Conservation (phyloP, 2,113 vertebrate genomes). For the Hippoglossus stenolepis region DNA sequence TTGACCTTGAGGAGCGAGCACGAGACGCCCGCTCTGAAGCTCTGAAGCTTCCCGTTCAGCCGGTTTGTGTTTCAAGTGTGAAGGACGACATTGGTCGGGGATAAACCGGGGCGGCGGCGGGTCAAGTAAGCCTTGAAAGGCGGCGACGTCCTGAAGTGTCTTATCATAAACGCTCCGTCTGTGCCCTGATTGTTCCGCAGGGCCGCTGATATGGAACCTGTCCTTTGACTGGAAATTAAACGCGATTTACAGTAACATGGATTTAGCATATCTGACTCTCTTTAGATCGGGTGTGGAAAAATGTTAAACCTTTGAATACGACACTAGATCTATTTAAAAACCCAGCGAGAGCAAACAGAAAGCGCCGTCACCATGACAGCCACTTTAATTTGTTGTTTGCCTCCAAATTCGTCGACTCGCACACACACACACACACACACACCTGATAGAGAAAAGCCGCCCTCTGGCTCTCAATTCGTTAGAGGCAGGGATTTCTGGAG, state of each 20-base stretch:
- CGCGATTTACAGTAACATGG: constrained; percentile 39
- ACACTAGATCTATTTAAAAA: constrained; percentile 12
- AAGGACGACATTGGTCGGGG: constrained; percentile 21
- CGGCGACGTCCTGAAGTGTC: constrained; percentile 47
- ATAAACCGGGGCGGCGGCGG: constrained; percentile 23
- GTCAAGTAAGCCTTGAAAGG: no score
- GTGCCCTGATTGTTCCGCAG: constrained; percentile 44
- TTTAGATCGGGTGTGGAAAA: constrained; percentile 26
- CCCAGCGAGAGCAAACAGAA: constrained; percentile 21
- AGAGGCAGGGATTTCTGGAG: constrained; percentile 59
- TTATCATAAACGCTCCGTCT: constrained; percentile 70
- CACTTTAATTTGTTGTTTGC: constrained; percentile 59
- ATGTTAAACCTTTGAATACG: constrained; percentile 7
- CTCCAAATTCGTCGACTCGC: constrained; percentile 39
- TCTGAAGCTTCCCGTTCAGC: constrained; percentile 38
- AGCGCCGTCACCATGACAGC: constrained; percentile 17
- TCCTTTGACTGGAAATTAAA: constrained; percentile 43
- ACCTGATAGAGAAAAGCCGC: constrained; percentile 55
- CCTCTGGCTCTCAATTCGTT: constrained; percentile 62
- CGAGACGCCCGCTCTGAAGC: constrained; percentile 17
- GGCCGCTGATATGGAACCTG: constrained; percentile 33
- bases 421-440: constrained; percentile 5
- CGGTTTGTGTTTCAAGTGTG: constrained; percentile 45
- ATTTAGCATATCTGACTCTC: constrained; percentile 27
- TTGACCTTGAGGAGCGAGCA: constrained; percentile 38